Evolutionary conservation across 2,888 invertebrate species (phyloP), one percentile per base, ranked within the genome.

Genomic region (Synanthedon andrenaeformis): DNA sequence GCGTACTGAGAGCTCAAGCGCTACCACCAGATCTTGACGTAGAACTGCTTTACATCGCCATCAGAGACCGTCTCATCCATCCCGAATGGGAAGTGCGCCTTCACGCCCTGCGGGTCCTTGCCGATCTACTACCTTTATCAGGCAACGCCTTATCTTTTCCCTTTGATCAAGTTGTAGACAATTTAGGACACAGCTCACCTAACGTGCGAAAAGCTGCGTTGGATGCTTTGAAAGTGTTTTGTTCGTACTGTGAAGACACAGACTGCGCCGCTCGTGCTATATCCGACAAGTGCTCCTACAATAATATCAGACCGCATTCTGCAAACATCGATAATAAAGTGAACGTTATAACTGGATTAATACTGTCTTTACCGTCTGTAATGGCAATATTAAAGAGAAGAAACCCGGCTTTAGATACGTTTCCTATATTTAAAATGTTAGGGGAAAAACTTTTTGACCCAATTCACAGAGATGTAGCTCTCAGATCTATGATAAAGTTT

Each of bases 51-150:
- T 94, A 93, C 72, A 79, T 89, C 53, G 93, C 93, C 64, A 91
- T 94, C 67, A 87, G 91, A 50, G 92, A 93, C 61, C 90, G 94
- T 52, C 85, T 95, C 51, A 89, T 90, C 45, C 93, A 94, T 72
- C 93, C 94, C 1, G 95, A 95, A 74, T 93, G 94, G 91, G 94
- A 94, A 78, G 94, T 95, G 42, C 90, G 95, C 10, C 92, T 94
- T 60, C 94, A 95, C 74, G 94, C 95, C 28, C 82, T 95, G 5
- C 82, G 94, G 53, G 94, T 96, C 8, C 89, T 95, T 42, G 91
- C 92, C 35, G 95, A 95, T 76, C 90, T 95, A 2, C 84, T 96
- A 51, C 94, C 94, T 3, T 91, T 94, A 48, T 89, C 94, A 58
- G 90, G 90, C 49, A 89, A 90, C 52, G 90, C 90, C 53, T 88